Percentiles rank a stretch among this genome's conserved stretches.
These are phyloP conservation scores for Mnemiopsis leidyi DNA, from an alignment of 37 sponge, comb jelly and placozoan genomes.

Conservation along the genomic window DNA sequence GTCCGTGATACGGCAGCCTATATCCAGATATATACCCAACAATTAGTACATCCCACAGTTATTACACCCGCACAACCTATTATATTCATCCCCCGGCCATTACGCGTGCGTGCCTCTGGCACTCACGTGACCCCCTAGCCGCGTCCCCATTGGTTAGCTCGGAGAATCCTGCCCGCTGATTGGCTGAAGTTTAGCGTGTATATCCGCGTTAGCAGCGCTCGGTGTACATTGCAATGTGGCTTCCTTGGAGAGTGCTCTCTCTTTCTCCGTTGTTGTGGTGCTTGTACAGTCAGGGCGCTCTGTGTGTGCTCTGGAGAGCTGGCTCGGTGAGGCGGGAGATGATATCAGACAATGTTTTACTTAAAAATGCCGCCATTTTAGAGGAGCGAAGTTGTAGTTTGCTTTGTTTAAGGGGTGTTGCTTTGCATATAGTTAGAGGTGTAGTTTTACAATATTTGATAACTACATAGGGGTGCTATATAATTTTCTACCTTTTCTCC, in stretches of 20 bases:
- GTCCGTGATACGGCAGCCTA: too few relatives aligned
- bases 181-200: neutral
- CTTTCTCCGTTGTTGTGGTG: neutral
- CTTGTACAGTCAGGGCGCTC: too few relatives aligned
- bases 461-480: too few relatives aligned
- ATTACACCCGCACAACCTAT: neutral
- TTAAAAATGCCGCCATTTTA: too few relatives aligned
- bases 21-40: neutral
- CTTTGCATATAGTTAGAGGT: too few relatives aligned
- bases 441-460: too few relatives aligned
- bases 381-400: too few relatives aligned
- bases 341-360: too few relatives aligned
- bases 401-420: too few relatives aligned
- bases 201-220: neutral
- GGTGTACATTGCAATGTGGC: neutral
- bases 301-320: too few relatives aligned
- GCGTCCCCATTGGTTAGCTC: neutral
- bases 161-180: neutral
- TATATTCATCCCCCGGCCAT: neutral
- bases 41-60: neutral
- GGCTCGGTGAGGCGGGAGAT: too few relatives aligned
- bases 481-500: too few relatives aligned
- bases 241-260: neutral
- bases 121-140: neutral
- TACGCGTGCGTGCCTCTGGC: neutral